A percentile compares a stretch with the other conserved stretches of the same genome.
Conservation (phyloP, 1,140 invertebrate genomes). For the Leptopilina clavipes region DNA sequence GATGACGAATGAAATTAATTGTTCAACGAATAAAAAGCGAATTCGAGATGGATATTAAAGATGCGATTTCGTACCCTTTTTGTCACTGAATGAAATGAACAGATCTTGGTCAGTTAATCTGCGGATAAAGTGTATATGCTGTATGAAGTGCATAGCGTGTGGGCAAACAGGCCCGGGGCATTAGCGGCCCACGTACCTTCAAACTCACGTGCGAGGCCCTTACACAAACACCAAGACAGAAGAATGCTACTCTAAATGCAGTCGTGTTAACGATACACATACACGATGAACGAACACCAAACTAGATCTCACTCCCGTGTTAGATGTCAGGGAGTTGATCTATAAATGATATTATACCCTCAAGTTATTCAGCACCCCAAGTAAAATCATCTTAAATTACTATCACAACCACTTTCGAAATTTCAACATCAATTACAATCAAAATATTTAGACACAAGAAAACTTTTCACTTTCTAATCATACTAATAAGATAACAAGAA, state of each 20-base stretch:
- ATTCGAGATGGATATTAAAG: too few relatives aligned
- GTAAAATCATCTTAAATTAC: slow-evolving; percentile 48
- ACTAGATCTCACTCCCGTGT: background rate
- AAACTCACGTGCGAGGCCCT: background rate
- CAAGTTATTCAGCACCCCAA: slow-evolving; percentile 51
- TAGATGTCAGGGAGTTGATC: slow-evolving; percentile 31
- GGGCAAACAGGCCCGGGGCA: slow-evolving; percentile 66
- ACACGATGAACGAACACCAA: background rate
- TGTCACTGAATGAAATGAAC: slow-evolving; percentile 18
- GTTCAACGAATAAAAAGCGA: too few relatives aligned
- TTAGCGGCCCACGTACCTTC: slow-evolving; percentile 62
- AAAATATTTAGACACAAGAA: background rate
- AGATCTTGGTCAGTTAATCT: slow-evolving; percentile 29
- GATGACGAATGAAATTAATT: too few relatives aligned
- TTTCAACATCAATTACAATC: slow-evolving; percentile 38
- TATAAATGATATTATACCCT: slow-evolving; percentile 57
- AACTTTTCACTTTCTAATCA: too few relatives aligned
- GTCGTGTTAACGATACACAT: too few relatives aligned
- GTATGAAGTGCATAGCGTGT: slow-evolving; percentile 54
- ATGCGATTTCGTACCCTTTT: background rate
- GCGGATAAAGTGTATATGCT: too few relatives aligned
- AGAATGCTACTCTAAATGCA: slow-evolving; percentile 28
- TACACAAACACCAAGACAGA: background rate
- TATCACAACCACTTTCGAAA: slow-evolving; percentile 54
- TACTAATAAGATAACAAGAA: too few relatives aligned